Evolutionary conservation across 2,797 vertebrate species (phyloP), one percentile per base, ranked within the genome.

Genomic region (Tarsius wallacei): DNA sequence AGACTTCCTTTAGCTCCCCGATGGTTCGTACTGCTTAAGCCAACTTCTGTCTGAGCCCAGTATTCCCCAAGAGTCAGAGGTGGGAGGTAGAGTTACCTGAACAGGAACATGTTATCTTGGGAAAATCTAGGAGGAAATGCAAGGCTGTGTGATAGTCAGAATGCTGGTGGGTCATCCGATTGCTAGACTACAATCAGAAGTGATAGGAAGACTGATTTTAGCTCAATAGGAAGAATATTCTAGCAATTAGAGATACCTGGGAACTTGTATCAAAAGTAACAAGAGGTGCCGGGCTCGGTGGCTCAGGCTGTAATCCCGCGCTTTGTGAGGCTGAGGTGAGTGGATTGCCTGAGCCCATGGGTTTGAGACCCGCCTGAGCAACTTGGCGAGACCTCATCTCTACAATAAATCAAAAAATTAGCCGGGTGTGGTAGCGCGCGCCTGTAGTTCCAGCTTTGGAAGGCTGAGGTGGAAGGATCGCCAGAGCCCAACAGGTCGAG

Each of bases 81-180:
- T 26, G n/a, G 33, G 71, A 85, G 21, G 33, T 28, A 78, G n/a
- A 68, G 33, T 87, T 68, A 78, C 14, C 3, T 21, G 31, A 78
- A 33, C 8, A 64, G 76, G 49, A 80, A 74, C 8, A 21, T 51
- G 17, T 51, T 88, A 86, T 97, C 61, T 73, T 14, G 2, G 51
- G 80, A 74, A 77, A 78, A 94, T 59, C 63, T 87, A 74, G 21
- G 74, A 83, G 80, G 92, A 89, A 73, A 51, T 33, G 8, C 42
- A 87, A 51, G 57, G 26, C 51, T 86, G 14, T 12, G 14, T 70
- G 57, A 53, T 15, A 9, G 57, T 53, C 55, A 66, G 47, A 16
- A 94, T 53, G 81, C 70, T 70, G 33, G 47, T 14, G 31, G 85
- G 66, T 71, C 24, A 77, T n/a, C 19, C 26, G 57, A 86, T 28